Evolutionary conservation across 2,888 invertebrate genomes (phyloP).

Genomic region (Cheilosia variabilis): DNA sequence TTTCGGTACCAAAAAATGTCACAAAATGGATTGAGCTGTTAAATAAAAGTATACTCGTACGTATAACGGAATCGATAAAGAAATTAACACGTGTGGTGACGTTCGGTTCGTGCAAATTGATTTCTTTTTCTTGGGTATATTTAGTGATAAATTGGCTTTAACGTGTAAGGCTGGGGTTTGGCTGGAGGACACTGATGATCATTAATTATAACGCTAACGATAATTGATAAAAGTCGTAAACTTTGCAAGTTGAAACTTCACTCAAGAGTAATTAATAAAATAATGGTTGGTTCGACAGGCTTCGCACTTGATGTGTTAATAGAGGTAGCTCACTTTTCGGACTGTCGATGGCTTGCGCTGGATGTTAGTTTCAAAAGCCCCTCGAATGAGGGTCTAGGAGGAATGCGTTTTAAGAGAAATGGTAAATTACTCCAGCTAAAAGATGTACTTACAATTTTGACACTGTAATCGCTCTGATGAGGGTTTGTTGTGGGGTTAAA

Average conservation of each 20-base stretch:
- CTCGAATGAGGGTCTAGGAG: not conserved
- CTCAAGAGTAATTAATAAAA: slow-evolving; percentile 14
- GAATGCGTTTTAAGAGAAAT: too few species aligned
- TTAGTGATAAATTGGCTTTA: slow-evolving; percentile 6
- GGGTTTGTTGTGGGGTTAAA: too few species aligned
- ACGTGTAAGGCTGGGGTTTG: not conserved
- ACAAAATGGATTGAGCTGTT: slow-evolving; percentile 19
- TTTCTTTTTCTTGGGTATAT: not conserved
- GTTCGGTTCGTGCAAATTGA: slow-evolving; percentile 16
- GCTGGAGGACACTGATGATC: not conserved
- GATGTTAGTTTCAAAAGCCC: not conserved
- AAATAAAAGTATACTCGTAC: not conserved
- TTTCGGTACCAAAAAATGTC: not conserved
- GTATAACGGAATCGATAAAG: slow-evolving; percentile 17
- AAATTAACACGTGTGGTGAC: slow-evolving; percentile 23
- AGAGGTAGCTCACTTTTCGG: not conserved
- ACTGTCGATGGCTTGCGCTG: not conserved
- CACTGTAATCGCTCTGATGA: too few species aligned
- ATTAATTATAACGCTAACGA: slow-evolving; percentile 9
- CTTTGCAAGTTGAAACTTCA: not conserved
- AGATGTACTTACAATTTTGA: too few species aligned
- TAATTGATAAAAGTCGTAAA: slow-evolving; percentile 33
- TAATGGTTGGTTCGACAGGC: not conserved
- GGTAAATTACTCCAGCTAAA: too few species aligned
- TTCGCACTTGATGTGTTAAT: slow-evolving; percentile 20